Evolutionary conservation across 35 echinoderm and acorn worm species (phyloP), one percentile per base, ranked within the genome.

Genomic region (Lytechinus variegatus): DNA sequence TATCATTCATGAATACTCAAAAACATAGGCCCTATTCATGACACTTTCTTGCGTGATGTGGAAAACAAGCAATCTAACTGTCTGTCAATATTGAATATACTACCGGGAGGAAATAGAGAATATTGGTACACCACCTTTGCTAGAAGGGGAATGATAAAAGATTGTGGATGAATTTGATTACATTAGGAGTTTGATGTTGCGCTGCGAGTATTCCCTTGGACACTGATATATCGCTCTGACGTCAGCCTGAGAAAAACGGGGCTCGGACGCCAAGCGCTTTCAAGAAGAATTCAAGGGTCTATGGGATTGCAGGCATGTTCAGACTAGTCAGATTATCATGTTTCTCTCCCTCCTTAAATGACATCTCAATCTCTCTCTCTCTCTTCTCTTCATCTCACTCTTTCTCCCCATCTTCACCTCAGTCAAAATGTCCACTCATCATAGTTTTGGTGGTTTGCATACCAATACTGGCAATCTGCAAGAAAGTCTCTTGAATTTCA

Each of bases 141-240:
- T 79, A 24, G 66, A n/a, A 79, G 66, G 66, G 14, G n/a, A 21
- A 79, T 79, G n/a, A 79, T 79, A 16, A 16, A 79, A 79, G 66
- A 79, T 79, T 16, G 66, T 79, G 66, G 66, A 54, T 90, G 88
- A 90, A 90, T 44, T 90, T 52, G 52, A 90, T 90, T 44, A 90
- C 52, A 54, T 90, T 90, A 90, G 28, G 88, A 90, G 29, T 12
- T 54, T 90, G 52, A 54, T 90, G 88, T 90, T 90, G 88, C 88
- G 16, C 88, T 90, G 88, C 33, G 88, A 90, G 29, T 90, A 54
- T 54, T 54, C 88, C 88, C 14, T 90, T 8, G 9, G 88, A 44
- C 88, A 54, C 88, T 90, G 88, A 90, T 90, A 90, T 90, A 44
- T 90, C 88, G 88, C 88, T 27, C 52, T 90, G 88, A 90, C 88